Evolutionary conservation across 30 jellyfish, hydroid and myxozoan species (phyloP), one percentile per base, ranked within the genome.

Genomic region (Pelagia noctiluca): DNA sequence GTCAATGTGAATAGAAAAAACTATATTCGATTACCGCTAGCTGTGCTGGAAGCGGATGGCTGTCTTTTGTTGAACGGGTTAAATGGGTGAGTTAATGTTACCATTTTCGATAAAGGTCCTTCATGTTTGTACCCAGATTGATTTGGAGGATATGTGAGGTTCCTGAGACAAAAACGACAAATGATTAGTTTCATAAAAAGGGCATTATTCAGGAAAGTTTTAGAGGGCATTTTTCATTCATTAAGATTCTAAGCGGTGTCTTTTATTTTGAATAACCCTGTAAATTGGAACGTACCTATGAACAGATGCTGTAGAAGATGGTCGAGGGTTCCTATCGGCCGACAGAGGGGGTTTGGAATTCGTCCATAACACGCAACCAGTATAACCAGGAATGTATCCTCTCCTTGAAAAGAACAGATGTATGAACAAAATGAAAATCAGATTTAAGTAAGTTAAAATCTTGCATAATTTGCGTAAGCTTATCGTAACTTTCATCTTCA

Each of bases 41-140:
- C 96, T n/a, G 96, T 86, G 53, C 71, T 35, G 28, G 90, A 84
- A 22, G 79, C 67, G 64, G 26, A 30, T 7, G 96, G 96, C 34
- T 79, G 72, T 25, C 13, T 85, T 49, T 71, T 79, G 81, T 92
- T 92, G 70, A 49, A 85, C 8, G 98, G 98, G 78, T 92, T 92
- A 76, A 82, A 92, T 62, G 98, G 98, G 19, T 92, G 91, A 0
- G 98, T 76, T 18, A 86, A 49, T 22, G 98, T 85, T 11, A 92
- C 96, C 87, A 68, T 80, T 71, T 83, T 80, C 36, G 98, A 92
- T 50, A 92, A 35, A 0, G 98, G 98, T 32, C 96, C 96, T 63
- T 67, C 80, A 52, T 92, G 98, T 23, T 61, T 73, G 90, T 66
- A 42, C 13, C 76, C 37, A 21, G 97, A 87, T 10, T 47, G 22